Conservation (phyloP, 2,888 invertebrate genomes). For the Phengaris arion region DNA sequence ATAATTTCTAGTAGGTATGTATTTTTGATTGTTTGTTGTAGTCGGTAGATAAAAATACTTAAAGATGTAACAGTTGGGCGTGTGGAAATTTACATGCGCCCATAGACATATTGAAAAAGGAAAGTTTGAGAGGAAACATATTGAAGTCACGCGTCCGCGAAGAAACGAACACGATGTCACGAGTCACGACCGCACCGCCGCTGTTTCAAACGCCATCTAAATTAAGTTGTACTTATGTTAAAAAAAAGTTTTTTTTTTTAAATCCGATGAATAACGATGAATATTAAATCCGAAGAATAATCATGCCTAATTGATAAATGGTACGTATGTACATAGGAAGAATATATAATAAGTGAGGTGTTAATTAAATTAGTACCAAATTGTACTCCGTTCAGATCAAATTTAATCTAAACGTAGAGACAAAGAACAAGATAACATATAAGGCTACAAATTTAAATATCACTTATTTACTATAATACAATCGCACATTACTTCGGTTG, state of each 20-base stretch:
- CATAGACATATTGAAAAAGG: conserved; percentile 11
- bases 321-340: too few species aligned
- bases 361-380: too few species aligned
- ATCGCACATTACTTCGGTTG: too few species aligned
- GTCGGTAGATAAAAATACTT: background rate
- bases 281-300: too few species aligned
- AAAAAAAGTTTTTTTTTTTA: background rate
- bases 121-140: conserved; percentile 18
- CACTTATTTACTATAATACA: too few species aligned
- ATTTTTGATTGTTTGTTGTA: background rate
- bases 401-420: too few species aligned
- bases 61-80: background rate
- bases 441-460: too few species aligned
- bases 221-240: background rate
- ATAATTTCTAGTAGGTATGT: background rate
- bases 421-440: too few species aligned
- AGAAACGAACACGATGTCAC: background rate
- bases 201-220: conserved; percentile 4
- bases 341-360: too few species aligned
- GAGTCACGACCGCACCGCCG: background rate
- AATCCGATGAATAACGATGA: too few species aligned
- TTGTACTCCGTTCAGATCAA: too few species aligned
- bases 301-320: too few species aligned
- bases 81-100: background rate
- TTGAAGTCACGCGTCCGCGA: conserved; percentile 17